Conservation (phyloP, 2,888 invertebrate species). For the Metalampra italica region DNA sequence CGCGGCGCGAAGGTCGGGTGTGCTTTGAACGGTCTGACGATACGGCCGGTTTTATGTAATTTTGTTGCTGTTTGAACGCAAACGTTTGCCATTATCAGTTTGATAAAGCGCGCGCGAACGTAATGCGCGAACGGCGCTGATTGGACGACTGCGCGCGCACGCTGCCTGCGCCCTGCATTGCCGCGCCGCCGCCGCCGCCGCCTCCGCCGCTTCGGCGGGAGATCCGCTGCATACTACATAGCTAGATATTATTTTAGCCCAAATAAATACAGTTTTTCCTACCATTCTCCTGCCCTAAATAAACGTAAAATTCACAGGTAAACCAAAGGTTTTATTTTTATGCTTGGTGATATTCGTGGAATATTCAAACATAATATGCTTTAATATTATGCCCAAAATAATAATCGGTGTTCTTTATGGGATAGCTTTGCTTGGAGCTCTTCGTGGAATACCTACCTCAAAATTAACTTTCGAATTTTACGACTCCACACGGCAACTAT, state of each 20-base stretch:
- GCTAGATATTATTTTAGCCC: slow-evolving; percentile 13
- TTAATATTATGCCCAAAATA: too few relatives aligned
- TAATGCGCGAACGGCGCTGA: slow-evolving; percentile 62
- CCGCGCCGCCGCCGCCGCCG: too few relatives aligned
- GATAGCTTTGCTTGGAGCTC: too few relatives aligned
- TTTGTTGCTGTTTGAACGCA: slow-evolving; percentile 51
- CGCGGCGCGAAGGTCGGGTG: slow-evolving; percentile 43
- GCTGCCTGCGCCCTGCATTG: too few relatives aligned
- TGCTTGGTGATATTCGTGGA: too few relatives aligned
- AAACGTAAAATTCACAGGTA: too few relatives aligned
- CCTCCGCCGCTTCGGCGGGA: slow-evolving; percentile 51
- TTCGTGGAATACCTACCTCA: too few relatives aligned
- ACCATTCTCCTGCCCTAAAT: slow-evolving; percentile 35
- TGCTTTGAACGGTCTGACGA: slow-evolving; percentile 38
- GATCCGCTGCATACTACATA: slow-evolving; percentile 30
- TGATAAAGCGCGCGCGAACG: slow-evolving; percentile 64
- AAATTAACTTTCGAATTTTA: slow-evolving; percentile 1
- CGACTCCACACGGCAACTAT: neutral
- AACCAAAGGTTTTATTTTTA: too few relatives aligned
- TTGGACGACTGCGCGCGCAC: slow-evolving; percentile 46
- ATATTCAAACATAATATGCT: too few relatives aligned
- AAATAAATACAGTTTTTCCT: slow-evolving; percentile 23
- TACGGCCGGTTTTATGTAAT: slow-evolving; percentile 49
- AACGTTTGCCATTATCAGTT: slow-evolving; percentile 46
- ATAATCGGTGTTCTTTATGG: too few relatives aligned